Percentiles rank a stretch among this genome's conserved stretches.
Conservation (phyloP, 1,140 invertebrate genomes). For the Diprion similis region DNA sequence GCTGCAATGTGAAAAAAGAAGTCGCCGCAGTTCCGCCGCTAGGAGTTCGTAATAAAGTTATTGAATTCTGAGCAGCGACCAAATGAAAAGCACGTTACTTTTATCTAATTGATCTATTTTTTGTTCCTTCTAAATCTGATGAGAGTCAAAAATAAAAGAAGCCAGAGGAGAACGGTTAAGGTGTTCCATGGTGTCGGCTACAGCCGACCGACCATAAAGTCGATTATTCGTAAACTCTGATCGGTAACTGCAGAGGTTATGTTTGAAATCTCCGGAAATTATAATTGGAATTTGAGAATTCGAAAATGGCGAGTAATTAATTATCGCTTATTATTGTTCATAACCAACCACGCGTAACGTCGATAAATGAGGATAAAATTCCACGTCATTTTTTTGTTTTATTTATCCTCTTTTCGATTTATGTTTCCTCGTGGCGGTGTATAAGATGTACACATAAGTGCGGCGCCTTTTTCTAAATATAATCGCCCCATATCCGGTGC, state of each 20-base stretch:
- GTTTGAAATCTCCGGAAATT: no score
- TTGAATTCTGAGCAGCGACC: no score
- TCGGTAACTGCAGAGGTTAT: neutral
- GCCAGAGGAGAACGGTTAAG: neutral
- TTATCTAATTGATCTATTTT: no score
- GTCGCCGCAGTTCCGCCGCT: no score
- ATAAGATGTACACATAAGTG: neutral
- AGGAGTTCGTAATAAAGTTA: no score
- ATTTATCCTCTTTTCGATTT: neutral
- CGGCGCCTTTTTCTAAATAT: constrained; percentile 40
- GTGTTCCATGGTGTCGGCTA: neutral
- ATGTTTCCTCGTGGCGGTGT: neutral
- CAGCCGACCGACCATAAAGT: neutral
- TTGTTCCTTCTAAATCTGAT: no score
- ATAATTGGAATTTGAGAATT: no score
- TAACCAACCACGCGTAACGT: neutral
- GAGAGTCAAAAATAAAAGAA: neutral
- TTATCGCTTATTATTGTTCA: no score
- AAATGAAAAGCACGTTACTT: no score
- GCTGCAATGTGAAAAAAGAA: no score
- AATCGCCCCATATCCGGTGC: constrained; percentile 38
- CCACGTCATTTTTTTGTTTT: neutral
- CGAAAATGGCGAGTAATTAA: no score
- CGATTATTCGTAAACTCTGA: neutral
- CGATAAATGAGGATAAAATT: neutral